phyloP scores from a whole-genome alignment of 2,888 invertebrate species.

The Dryadula phaetusa region DNA sequence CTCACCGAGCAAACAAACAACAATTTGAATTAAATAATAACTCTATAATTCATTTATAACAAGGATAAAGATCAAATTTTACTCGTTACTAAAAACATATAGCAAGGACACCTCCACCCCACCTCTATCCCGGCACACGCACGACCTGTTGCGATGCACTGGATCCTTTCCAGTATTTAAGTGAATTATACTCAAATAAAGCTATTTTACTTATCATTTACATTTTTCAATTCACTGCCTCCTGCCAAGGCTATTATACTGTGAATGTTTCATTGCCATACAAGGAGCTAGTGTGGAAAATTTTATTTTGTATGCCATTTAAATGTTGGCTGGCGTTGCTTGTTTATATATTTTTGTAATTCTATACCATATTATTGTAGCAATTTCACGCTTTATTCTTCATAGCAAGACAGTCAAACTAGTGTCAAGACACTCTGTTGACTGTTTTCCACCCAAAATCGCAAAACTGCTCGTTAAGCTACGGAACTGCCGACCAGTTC shows the following conservation, averaged over 20 bases:
- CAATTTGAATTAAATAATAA: too few relatives aligned
- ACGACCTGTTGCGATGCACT: constrained; percentile 74
- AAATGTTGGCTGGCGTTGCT: not conserved
- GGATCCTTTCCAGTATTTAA: constrained; percentile 75
- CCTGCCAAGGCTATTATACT: constrained; percentile 64
- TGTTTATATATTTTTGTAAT: not conserved
- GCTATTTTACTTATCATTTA: constrained; percentile 78
- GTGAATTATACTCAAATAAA: constrained; percentile 77
- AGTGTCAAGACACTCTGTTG: too few relatives aligned
- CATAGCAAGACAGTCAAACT: too few relatives aligned
- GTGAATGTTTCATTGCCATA: constrained; percentile 16
- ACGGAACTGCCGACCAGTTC: too few relatives aligned
- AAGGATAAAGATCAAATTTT: too few relatives aligned
- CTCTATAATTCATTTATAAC: too few relatives aligned
- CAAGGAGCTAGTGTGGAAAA: constrained; percentile 12
- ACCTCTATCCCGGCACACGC: constrained; percentile 56
- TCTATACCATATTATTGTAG: not conserved
- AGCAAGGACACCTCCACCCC: constrained; percentile 37
- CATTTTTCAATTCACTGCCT: constrained; percentile 78
- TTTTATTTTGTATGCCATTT: not conserved
- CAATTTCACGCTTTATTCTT: too few relatives aligned
- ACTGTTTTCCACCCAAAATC: too few relatives aligned
- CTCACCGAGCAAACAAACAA: too few relatives aligned
- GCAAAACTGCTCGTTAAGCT: too few relatives aligned
- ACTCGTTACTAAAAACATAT: not conserved